Conservation (phyloP, 2,888 invertebrate species). For the Marronus borbonicus region DNA sequence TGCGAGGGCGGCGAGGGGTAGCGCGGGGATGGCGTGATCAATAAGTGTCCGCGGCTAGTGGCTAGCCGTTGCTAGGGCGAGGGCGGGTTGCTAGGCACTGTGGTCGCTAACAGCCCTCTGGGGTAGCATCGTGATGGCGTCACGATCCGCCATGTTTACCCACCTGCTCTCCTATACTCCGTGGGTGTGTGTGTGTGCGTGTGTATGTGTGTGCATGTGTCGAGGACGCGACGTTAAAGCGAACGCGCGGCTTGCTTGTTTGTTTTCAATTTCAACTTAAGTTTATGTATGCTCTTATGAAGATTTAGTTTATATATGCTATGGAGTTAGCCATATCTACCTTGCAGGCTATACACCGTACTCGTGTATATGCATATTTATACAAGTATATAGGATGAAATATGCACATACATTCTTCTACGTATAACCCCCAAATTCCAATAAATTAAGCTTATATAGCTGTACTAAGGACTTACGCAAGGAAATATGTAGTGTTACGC, state of each 20-base stretch:
- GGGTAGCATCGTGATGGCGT: constrained; percentile 71
- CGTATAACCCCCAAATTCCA: neutral
- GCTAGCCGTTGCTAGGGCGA: constrained; percentile 73
- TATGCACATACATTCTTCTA: constrained; percentile 15
- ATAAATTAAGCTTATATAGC: too few species aligned
- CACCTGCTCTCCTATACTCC: constrained; percentile 63
- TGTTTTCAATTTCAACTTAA: constrained; percentile 68
- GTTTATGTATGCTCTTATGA: constrained; percentile 65
- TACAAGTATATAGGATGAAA: constrained; percentile 20
- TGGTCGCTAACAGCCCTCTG: constrained; percentile 72
- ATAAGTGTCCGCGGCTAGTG: constrained; percentile 73
- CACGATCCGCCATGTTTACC: constrained; percentile 71
- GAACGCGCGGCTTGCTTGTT: constrained; percentile 61
- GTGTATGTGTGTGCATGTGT: neutral
- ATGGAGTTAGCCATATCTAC: constrained; percentile 14
- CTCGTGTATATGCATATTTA: constrained; percentile 9
- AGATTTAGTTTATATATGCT: constrained; percentile 57
- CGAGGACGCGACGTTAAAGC: constrained; percentile 61
- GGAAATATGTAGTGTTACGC: neutral
- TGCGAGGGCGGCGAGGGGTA: constrained; percentile 40
- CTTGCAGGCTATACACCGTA: neutral
- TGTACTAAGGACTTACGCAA: too few species aligned
- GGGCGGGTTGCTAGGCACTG: constrained; percentile 72
- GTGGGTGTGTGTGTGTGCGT: neutral
- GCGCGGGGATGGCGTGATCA: constrained; percentile 65